A percentile compares a stretch with the other conserved stretches of the same genome.
Evolutionary conservation across 2,888 invertebrate genomes (phyloP).

Genomic region (Amiota mariae): DNA sequence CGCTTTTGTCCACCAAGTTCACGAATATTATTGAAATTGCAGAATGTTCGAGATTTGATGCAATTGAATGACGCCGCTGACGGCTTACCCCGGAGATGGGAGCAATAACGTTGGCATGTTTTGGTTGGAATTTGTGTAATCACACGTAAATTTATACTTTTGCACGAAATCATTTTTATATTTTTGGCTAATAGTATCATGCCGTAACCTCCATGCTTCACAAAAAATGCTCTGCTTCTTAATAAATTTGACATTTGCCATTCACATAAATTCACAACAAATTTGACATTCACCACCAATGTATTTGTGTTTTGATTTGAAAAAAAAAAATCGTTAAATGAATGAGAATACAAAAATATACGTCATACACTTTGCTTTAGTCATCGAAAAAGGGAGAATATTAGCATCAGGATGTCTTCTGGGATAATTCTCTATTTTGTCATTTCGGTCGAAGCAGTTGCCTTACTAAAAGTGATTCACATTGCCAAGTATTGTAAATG

Average conservation of each 20-base stretch:
- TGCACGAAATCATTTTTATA: slow-evolving; percentile 67
- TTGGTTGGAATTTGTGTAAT: slow-evolving; percentile 61
- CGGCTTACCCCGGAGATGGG: slow-evolving; percentile 32
- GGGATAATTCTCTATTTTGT: too few relatives aligned
- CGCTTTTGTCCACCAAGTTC: slow-evolving; percentile 17
- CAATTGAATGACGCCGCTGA: slow-evolving; percentile 37
- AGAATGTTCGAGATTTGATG: slow-evolving; percentile 4
- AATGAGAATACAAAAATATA: too few relatives aligned
- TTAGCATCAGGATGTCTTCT: too few relatives aligned
- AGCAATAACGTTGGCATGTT: slow-evolving; percentile 47
- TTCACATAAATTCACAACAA: slow-evolving; percentile 40
- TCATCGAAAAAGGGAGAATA: too few relatives aligned
- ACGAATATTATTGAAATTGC: slow-evolving; percentile 20
- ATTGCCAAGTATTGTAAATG: too few relatives aligned
- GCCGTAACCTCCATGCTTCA: slow-evolving; percentile 67
- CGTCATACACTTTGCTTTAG: too few relatives aligned
- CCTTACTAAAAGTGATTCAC: too few relatives aligned
- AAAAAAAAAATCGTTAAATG: not conserved
- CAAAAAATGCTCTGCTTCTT: slow-evolving; percentile 46
- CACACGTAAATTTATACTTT: slow-evolving; percentile 60
- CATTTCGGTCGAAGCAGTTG: too few relatives aligned
- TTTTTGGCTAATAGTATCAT: slow-evolving; percentile 56
- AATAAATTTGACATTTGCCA: slow-evolving; percentile 13
- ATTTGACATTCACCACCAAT: slow-evolving; percentile 45
- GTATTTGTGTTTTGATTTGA: not conserved